phyloP scores from a whole-genome alignment of 2,797 vertebrate genomes.

The Acrossocheilus wenchowensis region DNA sequence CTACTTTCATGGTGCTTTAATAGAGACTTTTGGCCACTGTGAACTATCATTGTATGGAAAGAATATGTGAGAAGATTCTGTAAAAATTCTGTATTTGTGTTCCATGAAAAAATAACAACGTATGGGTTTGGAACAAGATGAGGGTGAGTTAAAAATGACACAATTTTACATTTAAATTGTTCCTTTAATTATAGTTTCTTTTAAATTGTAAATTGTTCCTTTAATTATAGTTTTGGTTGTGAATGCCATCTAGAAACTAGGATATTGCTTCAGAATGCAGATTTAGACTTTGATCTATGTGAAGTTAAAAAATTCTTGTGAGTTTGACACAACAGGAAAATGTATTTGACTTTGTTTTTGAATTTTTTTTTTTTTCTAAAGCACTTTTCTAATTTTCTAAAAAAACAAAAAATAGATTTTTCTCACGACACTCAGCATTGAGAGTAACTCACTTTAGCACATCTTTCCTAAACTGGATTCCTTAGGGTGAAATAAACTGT shows the following conservation, averaged over 20 bases:
- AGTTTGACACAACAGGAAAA: neutral
- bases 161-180: neutral
- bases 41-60: neutral
- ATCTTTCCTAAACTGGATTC: neutral
- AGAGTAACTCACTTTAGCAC: neutral
- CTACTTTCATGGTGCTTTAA: neutral
- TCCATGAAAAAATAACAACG: neutral
- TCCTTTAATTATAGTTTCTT: constrained; percentile 16
- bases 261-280: neutral
- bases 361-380: neutral
- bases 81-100: neutral
- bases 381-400: neutral
- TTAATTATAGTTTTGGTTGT: constrained; percentile 20
- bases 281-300: neutral
- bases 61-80: neutral
- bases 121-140: neutral
- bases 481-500: neutral
- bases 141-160: constrained; percentile 16
- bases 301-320: neutral
- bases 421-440: neutral
- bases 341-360: neutral
- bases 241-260: neutral
- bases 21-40: neutral
- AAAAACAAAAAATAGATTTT: too few relatives aligned
- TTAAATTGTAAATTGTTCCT: neutral